Percentiles rank a stretch among this genome's conserved stretches.
These are phyloP conservation scores for Phylloscopus trochilus DNA, from an alignment of 2,113 vertebrate species.

Conservation along the genomic window DNA sequence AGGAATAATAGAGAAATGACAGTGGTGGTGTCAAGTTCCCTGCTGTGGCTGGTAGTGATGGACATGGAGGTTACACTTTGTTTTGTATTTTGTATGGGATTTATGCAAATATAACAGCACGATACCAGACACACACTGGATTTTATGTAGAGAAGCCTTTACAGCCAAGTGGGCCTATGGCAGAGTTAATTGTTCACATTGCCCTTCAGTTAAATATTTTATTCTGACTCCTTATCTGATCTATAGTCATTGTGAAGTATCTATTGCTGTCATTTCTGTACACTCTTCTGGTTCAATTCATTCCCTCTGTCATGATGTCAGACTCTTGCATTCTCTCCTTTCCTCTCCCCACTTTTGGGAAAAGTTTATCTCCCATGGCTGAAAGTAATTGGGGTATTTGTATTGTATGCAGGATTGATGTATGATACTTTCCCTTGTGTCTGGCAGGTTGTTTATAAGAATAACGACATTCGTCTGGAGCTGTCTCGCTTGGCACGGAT, in stretches of 20 bases:
- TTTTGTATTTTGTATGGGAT: not conserved
- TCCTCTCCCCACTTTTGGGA: constrained; percentile 2
- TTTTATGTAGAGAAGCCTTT: constrained; percentile 9
- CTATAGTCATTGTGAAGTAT: not conserved
- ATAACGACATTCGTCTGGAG: constrained; percentile 96
- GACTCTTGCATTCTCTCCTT: not conserved
- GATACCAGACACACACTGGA: not conserved
- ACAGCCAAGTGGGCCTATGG: not conserved
- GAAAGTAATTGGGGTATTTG: constrained; percentile 38
- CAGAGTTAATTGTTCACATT: not conserved
- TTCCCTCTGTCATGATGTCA: not conserved
- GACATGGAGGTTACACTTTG: not conserved
- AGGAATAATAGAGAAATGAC: constrained; percentile 13
- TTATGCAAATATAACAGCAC: constrained; percentile 26
- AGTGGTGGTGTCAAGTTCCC: not conserved
- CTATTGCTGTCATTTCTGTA: not conserved
- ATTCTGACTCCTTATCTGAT: not conserved
- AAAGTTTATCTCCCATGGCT: constrained; percentile 26
- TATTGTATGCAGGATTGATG: constrained; percentile 63
- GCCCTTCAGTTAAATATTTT: not conserved
- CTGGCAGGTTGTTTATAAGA: constrained; percentile 96
- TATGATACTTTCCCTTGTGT: constrained; percentile 60
- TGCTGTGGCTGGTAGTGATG: not conserved
- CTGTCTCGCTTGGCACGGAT: constrained; percentile 94
- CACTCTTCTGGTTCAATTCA: not conserved